A percentile compares a stretch with the other conserved stretches of the same genome.
Evolutionary conservation across 1,140 invertebrate species (phyloP).

Genomic region (Papilio xuthus): DNA sequence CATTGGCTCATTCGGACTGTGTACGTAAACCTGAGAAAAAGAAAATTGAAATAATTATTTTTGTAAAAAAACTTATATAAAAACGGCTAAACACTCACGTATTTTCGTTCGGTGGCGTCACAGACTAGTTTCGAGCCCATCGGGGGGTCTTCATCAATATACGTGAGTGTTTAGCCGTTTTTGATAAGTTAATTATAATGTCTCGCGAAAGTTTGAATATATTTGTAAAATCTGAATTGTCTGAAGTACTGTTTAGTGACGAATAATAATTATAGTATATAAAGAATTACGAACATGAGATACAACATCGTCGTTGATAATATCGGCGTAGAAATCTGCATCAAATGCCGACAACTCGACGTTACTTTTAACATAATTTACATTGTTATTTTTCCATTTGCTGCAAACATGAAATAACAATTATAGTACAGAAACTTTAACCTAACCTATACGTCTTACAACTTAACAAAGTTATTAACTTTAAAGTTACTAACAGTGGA

Average conservation of each 20-base stretch:
- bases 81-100: too few relatives aligned
- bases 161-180: too few relatives aligned
- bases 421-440: too few relatives aligned
- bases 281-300: conserved; percentile 19
- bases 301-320: conserved; percentile 52
- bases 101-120: too few relatives aligned
- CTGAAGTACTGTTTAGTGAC: too few relatives aligned
- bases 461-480: conserved; percentile 6
- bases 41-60: conserved; percentile 17
- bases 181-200: too few relatives aligned
- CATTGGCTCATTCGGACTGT: conserved; percentile 69
- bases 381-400: not conserved
- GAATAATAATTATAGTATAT: not conserved
- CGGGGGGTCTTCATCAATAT: too few relatives aligned
- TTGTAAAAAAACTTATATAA: too few relatives aligned
- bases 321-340: conserved; percentile 58
- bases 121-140: too few relatives aligned
- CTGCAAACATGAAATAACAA: not conserved
- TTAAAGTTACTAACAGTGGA: conserved; percentile 55
- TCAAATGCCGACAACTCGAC: conserved; percentile 69
- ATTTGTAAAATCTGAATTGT: too few relatives aligned
- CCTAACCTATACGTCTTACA: too few relatives aligned
- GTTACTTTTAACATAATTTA: conserved; percentile 56
- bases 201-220: too few relatives aligned
- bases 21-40: conserved; percentile 66